These are phyloP conservation scores for Muscina levida DNA, from an alignment of 2,888 invertebrate species.

Conservation along the genomic window DNA sequence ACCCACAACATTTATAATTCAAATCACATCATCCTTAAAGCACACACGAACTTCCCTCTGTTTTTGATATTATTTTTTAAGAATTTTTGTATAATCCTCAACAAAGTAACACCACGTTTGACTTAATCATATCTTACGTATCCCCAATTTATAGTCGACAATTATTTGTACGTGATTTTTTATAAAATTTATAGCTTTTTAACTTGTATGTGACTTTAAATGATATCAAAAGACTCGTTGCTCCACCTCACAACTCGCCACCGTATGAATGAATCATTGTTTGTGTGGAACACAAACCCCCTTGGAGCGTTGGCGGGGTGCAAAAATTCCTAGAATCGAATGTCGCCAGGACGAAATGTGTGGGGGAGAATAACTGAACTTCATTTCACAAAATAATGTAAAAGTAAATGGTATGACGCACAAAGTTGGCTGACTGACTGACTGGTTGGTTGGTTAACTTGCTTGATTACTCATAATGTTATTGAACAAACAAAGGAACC, in stretches of 20 bases:
- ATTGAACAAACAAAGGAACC: conserved; percentile 53
- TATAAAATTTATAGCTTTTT: conserved; percentile 30
- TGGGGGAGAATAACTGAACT: neutral
- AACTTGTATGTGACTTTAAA: conserved; percentile 4
- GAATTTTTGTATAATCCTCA: too few relatives aligned
- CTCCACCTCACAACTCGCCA: neutral
- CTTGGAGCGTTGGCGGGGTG: neutral
- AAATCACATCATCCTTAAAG: too few relatives aligned
- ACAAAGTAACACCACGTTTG: too few relatives aligned
- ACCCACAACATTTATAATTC: too few relatives aligned
- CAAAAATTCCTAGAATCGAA: neutral
- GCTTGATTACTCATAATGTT: conserved; percentile 63
- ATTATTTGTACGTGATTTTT: conserved; percentile 30
- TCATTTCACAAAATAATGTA: neutral
- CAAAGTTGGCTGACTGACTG: too few relatives aligned
- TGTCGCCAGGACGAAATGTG: conserved; percentile 15
- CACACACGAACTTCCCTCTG: too few relatives aligned
- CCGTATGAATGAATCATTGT: conserved; percentile 7
- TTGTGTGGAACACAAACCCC: neutral
- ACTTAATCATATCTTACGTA: too few relatives aligned
- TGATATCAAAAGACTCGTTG: neutral
- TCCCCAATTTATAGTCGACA: neutral
- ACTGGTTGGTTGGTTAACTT: conserved; percentile 16
- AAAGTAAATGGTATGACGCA: conserved; percentile 14
- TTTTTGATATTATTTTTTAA: too few relatives aligned